Percentiles rank a stretch among this genome's conserved stretches.
Conservation (phyloP, 92 coral and sea anemone species). For the Paragorgia papillata region DNA sequence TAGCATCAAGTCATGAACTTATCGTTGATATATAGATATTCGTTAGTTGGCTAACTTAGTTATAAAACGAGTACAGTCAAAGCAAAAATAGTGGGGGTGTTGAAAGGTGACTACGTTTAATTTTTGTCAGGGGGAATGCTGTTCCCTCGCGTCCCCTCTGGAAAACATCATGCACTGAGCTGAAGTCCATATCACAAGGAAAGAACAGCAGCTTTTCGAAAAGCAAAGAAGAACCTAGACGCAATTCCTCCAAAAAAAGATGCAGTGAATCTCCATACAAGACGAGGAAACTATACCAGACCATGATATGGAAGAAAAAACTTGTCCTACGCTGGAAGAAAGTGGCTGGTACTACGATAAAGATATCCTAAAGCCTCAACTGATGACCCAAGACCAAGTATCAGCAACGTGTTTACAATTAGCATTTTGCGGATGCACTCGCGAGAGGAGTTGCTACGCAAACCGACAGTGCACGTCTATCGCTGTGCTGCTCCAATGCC, state of each 20-base stretch:
- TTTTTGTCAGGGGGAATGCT: no score
- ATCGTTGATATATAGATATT: no score
- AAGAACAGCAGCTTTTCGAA: no score
- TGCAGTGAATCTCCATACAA: constrained; percentile 41
- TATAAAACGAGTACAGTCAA: no score
- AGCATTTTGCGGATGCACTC: constrained; percentile 64
- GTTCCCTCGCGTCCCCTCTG: no score
- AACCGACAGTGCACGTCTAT: constrained; percentile 63
- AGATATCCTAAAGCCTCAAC: constrained; percentile 55
- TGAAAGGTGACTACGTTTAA: no score
- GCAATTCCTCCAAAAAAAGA: constrained; percentile 55
- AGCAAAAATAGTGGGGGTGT: no score
- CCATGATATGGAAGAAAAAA: constrained; percentile 36
- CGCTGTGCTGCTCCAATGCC: constrained; percentile 62
- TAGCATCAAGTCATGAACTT: no score
- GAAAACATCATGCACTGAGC: no score
- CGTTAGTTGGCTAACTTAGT: no score
- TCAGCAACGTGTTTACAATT: constrained; percentile 64
- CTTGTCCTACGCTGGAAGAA: constrained; percentile 29
- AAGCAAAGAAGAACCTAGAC: constrained; percentile 8
- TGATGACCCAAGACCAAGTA: constrained; percentile 53
- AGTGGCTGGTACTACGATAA: constrained; percentile 39
- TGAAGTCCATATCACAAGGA: no score
- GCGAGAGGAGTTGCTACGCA: constrained; percentile 52
- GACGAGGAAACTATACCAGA: constrained; percentile 50